A percentile compares a stretch with the other conserved stretches of the same genome.
Conservation (phyloP, 2,888 invertebrate species). For the Agrotis clavis region DNA sequence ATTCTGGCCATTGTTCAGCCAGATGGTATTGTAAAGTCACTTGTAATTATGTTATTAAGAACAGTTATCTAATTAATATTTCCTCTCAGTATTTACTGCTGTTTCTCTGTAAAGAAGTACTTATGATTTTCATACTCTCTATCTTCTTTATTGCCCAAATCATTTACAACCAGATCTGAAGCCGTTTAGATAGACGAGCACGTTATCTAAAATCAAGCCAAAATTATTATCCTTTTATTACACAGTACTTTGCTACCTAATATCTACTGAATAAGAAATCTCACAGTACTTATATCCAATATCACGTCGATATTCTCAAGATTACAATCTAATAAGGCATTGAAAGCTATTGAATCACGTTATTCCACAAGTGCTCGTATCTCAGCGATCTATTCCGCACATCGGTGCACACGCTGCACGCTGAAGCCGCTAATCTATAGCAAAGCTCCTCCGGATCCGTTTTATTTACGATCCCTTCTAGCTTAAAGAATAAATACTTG, state of each 20-base stretch:
- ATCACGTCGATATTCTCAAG: constrained; percentile 8
- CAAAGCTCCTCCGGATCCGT: not conserved
- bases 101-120: too few relatives aligned
- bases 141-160: too few relatives aligned
- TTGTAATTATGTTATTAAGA: too few relatives aligned
- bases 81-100: too few relatives aligned
- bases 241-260: not conserved
- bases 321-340: constrained; percentile 24
- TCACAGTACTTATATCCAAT: not conserved
- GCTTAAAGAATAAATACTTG: too few relatives aligned
- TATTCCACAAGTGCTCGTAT: constrained; percentile 16
- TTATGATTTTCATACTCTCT: too few relatives aligned
- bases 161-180: too few relatives aligned
- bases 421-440: constrained; percentile 14
- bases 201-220: too few relatives aligned
- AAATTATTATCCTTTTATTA: too few relatives aligned
- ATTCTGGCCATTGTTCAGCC: not conserved
- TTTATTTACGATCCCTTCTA: not conserved
- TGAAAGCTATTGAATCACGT: constrained; percentile 19
- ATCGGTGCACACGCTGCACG: constrained; percentile 12
- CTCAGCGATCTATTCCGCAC: constrained; percentile 41
- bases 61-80: too few relatives aligned
- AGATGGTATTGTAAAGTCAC: too few relatives aligned
- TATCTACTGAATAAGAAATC: not conserved
- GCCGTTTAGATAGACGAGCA: too few relatives aligned